Conservation (phyloP, 1,140 invertebrate genomes). For the Macrobrachium nipponense region DNA sequence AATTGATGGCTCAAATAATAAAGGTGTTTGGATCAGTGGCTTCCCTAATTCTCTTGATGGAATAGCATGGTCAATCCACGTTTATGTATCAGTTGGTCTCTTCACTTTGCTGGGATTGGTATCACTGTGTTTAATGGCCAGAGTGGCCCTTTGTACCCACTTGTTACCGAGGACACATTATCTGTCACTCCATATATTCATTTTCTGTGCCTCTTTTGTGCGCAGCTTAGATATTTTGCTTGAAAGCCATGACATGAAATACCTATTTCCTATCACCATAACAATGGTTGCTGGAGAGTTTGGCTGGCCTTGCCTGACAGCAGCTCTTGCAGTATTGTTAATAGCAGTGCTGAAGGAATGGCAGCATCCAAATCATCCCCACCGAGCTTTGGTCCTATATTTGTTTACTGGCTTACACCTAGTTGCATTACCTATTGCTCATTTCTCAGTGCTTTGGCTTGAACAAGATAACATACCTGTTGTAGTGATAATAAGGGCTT, state of each 20-base stretch:
- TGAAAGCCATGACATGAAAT: not conserved
- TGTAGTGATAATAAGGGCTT: not conserved
- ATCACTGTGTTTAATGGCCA: constrained; percentile 28
- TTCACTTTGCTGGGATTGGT: constrained; percentile 18
- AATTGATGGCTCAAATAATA: no score
- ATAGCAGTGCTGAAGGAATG: constrained; percentile 14
- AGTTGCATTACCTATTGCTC: constrained; percentile 4
- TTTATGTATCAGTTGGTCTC: constrained; percentile 32
- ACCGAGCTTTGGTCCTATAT: constrained; percentile 16
- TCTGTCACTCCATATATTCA: constrained; percentile 34
- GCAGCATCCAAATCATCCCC: constrained; percentile 15
- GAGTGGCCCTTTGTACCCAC: constrained; percentile 28
- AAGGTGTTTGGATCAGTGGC: no score
- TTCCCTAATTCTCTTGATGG: no score
- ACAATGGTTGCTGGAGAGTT: constrained; percentile 26
- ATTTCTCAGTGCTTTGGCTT: not conserved
- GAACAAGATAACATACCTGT: not conserved
- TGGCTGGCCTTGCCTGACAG: constrained; percentile 44
- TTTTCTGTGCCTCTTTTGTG: constrained; percentile 19
- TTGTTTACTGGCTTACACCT: constrained; percentile 28
- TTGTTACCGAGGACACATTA: constrained; percentile 31
- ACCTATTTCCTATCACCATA: not conserved
- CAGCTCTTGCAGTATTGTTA: constrained; percentile 26
- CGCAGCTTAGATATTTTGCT: constrained; percentile 38
- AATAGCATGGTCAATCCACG: constrained; percentile 9